Evolutionary conservation across 2,113 vertebrate genomes (phyloP).

Genomic region (Pseudolaguvia tuberculata): DNA sequence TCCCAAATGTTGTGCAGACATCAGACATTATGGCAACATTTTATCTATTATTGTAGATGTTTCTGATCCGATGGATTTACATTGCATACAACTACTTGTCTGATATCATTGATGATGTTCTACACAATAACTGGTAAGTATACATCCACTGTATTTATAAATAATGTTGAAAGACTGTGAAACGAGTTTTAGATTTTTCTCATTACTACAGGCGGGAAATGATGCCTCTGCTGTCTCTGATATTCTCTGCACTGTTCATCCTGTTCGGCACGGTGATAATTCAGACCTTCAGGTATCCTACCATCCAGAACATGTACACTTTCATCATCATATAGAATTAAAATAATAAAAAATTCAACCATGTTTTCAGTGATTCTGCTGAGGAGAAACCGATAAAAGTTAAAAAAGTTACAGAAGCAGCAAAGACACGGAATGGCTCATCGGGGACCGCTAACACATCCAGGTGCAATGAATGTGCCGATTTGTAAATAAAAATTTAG

Average conservation of each 20-base stretch:
- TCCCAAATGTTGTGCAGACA: no score
- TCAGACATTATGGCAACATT: no score
- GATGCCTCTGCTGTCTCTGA: conserved; percentile 93
- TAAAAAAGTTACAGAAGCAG: conserved; percentile 75
- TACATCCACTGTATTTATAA: neutral
- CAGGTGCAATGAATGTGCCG: conserved; percentile 55
- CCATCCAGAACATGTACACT: neutral
- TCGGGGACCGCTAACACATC: conserved; percentile 58
- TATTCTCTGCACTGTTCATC: conserved; percentile 93
- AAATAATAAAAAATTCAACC: no score
- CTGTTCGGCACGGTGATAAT: conserved; percentile 92
- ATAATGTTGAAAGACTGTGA: neutral
- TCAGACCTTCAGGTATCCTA: conserved; percentile 96
- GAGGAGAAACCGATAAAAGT: conserved; percentile 76
- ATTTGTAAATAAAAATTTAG: neutral
- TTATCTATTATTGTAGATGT: conserved; percentile 68
- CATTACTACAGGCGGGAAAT: conserved; percentile 83
- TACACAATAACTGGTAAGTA: conserved; percentile 90
- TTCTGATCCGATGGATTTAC: conserved; percentile 89
- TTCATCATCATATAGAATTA: neutral
- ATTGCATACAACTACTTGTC: conserved; percentile 74
- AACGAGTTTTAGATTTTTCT: neutral
- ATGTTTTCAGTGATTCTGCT: conserved; percentile 77
- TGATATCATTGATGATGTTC: conserved; percentile 80
- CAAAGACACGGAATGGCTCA: conserved; percentile 68